phyloP scores from a whole-genome alignment of 2,888 invertebrate species.

The Cephus pulcher region DNA sequence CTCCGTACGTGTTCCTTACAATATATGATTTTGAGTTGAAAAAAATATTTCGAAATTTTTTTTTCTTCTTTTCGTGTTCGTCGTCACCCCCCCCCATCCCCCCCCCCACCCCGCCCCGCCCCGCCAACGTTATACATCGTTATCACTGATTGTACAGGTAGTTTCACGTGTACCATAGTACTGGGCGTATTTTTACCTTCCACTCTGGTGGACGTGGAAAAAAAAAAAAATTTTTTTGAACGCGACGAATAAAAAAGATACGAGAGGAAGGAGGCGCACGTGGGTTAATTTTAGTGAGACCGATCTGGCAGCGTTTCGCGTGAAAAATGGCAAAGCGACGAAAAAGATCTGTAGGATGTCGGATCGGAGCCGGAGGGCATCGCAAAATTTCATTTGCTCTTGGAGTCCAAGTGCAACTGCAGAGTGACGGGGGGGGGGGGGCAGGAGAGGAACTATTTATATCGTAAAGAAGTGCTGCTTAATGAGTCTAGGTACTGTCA shows the following conservation, averaged over 20 bases:
- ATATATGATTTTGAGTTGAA: background rate
- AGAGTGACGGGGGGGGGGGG: too few relatives aligned
- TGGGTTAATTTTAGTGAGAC: conserved; percentile 60
- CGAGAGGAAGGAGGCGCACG: background rate
- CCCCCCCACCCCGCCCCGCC: too few relatives aligned
- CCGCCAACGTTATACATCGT: background rate
- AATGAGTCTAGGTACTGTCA: conserved; percentile 64
- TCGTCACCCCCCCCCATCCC: background rate
- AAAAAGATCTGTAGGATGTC: background rate
- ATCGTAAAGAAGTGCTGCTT: conserved; percentile 43
- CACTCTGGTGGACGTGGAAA: background rate
- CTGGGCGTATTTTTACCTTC: background rate
- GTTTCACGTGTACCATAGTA: background rate
- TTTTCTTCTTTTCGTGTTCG: too few relatives aligned
- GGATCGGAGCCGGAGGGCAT: conserved; percentile 26
- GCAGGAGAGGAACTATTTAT: background rate
- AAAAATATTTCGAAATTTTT: background rate
- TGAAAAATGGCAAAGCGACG: conserved; percentile 40
- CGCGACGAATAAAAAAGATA: conserved; percentile 1
- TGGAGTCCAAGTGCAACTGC: conserved; percentile 15
- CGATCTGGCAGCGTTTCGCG: conserved; percentile 64
- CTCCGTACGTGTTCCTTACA: background rate
- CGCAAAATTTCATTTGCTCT: conserved; percentile 43
- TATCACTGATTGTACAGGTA: background rate
- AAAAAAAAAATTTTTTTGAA: background rate